Base-by-base conservation (phyloP, 64 coral and sea anemone genomes). In the Dendronephthya gigantea region DNA sequence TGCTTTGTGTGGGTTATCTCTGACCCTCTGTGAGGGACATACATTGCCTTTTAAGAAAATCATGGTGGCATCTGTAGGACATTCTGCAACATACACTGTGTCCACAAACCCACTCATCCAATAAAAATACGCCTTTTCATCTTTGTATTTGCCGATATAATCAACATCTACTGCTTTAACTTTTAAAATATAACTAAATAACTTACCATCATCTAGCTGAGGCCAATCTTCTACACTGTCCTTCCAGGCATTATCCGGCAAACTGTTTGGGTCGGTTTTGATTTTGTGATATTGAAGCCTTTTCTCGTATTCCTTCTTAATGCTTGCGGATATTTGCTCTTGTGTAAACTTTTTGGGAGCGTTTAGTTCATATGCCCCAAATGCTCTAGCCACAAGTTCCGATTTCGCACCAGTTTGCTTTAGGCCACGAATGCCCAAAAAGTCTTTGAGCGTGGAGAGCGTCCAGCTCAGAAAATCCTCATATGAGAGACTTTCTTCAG, bases 111-210 rank as follows among this genome's bases (percentile, higher is more conserved):
- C 58, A 66, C 58, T 66, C 58, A 66, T 66, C 58, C 82, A 84
- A 84, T 88, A 88, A 0, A 82, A 91, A 45, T 91, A 91, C 17
- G 90, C 90, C 25, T 88, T 88, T 50, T 91, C 75, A 81, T 91
- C 90, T 69, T 91, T 91, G 56, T 91, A 91, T 12, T 23, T 34
- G 27, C 85, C 55, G 27, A 91, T 91, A 69, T 91, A 91, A 10
- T 90, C 83, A 52, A 86, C 89, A 87, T 91, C 90, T 23, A 84
- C 90, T 69, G 84, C 90, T 83, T 91, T 91, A 8, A 85, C 37
- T 1, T 68, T 29, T 36, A 86, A 39, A 83, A 87, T 91, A 66
- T 91, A 86, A 35, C 84, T 91, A 31, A 91, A 91, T 23, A 39
- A 36, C 50, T 87, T 87, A 28, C 85, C 90, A 25, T 90, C 72